Conservation (phyloP, 2,888 invertebrate genomes). For the Eupelmus urozonus region DNA sequence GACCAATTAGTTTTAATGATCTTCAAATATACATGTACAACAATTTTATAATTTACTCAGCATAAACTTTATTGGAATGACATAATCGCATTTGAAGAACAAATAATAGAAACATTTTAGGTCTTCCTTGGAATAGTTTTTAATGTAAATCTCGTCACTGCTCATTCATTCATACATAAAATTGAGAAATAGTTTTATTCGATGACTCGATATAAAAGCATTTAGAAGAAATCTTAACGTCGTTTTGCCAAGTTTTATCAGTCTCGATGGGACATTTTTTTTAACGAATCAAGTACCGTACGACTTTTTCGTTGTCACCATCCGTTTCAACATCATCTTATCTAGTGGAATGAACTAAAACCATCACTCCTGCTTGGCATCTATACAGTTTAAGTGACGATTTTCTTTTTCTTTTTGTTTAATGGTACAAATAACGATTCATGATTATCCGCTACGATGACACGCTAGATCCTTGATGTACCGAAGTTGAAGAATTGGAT, state of each 20-base stretch:
- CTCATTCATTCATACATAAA: conserved; percentile 54
- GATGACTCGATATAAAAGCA: conserved; percentile 60
- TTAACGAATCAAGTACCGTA: conserved; percentile 46
- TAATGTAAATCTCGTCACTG: conserved; percentile 52
- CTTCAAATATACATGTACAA: conserved; percentile 45
- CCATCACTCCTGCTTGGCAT: conserved; percentile 55
- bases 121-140: conserved; percentile 56
- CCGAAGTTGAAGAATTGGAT: conserved; percentile 60
- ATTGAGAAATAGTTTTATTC: conserved; percentile 56
- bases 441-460: conserved; percentile 57
- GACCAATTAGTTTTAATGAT: conserved; percentile 45
- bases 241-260: conserved; percentile 56
- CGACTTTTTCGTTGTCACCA: conserved; percentile 54
- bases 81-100: conserved; percentile 60
- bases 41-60: conserved; percentile 58
- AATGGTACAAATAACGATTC: conserved; percentile 58
- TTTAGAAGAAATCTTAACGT: conserved; percentile 59
- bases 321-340: conserved; percentile 43
- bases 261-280: conserved; percentile 54
- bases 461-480: conserved; percentile 58
- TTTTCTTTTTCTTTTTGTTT: conserved; percentile 39
- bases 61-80: conserved; percentile 61
- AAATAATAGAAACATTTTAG: conserved; percentile 59
- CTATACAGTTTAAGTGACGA: conserved; percentile 57
- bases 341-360: conserved; percentile 56